phyloP scores from a whole-genome alignment of 1,140 invertebrate genomes.

The Oreohelix idahoensis region DNA sequence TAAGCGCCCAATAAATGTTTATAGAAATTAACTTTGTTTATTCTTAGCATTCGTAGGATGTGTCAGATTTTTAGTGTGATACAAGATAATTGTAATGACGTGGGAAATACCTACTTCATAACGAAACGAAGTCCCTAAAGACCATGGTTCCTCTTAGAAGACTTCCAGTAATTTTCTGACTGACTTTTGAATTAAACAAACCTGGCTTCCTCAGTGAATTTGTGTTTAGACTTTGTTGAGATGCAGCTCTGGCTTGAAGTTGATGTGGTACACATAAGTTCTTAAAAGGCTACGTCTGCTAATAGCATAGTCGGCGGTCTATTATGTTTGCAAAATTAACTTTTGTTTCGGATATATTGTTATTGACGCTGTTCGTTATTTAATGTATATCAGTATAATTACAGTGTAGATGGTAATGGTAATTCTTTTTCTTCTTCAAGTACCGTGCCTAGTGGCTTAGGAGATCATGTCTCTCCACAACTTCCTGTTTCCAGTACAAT shows the following conservation, averaged over 20 bases:
- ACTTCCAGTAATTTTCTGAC: background rate
- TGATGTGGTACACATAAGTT: background rate
- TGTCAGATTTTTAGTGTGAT: background rate
- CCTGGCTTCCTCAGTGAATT: background rate
- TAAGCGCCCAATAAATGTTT: background rate
- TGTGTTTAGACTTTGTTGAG: background rate
- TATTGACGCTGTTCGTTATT: too few relatives aligned
- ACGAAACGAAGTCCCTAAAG: background rate
- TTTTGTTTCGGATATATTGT: too few relatives aligned
- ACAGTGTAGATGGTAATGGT: too few relatives aligned
- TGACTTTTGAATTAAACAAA: constrained; percentile 4
- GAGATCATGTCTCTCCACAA: too few relatives aligned
- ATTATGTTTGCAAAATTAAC: too few relatives aligned
- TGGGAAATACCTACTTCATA: background rate
- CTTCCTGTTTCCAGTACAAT: too few relatives aligned
- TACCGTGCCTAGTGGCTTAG: too few relatives aligned
- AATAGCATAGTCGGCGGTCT: too few relatives aligned
- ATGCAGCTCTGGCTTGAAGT: background rate
- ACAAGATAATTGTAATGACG: background rate
- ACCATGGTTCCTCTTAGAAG: background rate
- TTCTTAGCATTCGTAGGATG: background rate
- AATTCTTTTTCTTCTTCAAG: too few relatives aligned
- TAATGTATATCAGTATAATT: too few relatives aligned
- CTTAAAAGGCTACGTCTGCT: too few relatives aligned
- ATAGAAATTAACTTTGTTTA: background rate